Evolutionary conservation across 2,797 vertebrate species (phyloP).

Genomic region (Vireo griseus): DNA sequence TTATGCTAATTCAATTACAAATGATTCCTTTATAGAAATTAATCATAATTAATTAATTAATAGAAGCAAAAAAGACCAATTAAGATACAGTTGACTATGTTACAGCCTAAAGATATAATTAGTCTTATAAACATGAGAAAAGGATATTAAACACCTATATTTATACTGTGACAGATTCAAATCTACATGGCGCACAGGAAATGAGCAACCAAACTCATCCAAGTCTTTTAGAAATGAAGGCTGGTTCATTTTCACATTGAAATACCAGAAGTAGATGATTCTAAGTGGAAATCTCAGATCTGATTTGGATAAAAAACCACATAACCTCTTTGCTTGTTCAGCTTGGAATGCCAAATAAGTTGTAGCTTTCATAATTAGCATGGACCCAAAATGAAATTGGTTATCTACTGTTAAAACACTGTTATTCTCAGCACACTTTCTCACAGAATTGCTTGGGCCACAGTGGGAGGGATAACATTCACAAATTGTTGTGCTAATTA

Average conservation of each 20-base stretch:
- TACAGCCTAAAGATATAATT: not conserved
- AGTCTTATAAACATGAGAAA: not conserved
- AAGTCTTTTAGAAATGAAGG: not conserved
- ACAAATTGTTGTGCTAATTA: not conserved
- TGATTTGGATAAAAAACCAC: not conserved
- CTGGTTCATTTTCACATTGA: not conserved
- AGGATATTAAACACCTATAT: not conserved
- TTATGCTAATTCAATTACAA: not conserved
- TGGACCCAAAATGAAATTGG: not conserved
- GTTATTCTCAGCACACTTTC: not conserved
- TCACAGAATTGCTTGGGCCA: not conserved
- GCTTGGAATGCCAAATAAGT: not conserved
- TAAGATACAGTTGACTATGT: rapidly evolving
- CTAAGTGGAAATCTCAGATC: not conserved
- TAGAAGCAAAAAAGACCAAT: not conserved
- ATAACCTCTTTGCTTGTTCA: not conserved
- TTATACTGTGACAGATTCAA: not conserved
- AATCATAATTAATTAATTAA: not conserved
- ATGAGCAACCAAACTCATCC: not conserved
- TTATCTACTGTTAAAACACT: not conserved
- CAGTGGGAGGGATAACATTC: not conserved
- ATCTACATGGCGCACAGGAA: not conserved
- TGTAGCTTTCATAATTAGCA: not conserved
- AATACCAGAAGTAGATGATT: not conserved
- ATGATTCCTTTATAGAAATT: not conserved